Base-by-base conservation (phyloP, 35 echinoderm and acorn worm genomes). In the Ophioderma brevispina region DNA sequence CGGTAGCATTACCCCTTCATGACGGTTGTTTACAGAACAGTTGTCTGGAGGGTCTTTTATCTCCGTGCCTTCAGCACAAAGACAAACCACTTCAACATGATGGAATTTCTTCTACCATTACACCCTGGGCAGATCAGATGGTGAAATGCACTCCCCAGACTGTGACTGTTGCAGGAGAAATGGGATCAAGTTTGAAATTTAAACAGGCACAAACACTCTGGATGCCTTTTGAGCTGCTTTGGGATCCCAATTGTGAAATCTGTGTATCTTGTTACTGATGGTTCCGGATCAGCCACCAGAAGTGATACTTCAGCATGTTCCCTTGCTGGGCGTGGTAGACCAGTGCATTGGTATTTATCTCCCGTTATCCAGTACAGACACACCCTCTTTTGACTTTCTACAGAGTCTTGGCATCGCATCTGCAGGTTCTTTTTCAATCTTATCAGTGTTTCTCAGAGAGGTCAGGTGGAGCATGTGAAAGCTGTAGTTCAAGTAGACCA, bases 121-220 rank as follows among this genome's bases (percentile, higher is more conserved):
- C 82, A 19, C 97, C 97, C 0, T 99, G 97, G 97, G 93, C 97
- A 4, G 97, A 99, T 76, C 86, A 90, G 28, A 87, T 99, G 87
- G 91, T 99, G 37, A 92, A 85, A 36, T 95, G 93, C 46, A 95
- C 97, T 5, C 97, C 97, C 33, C 97, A 95, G 76, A 99, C 97
- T 30, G 97, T 99, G 25, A 93, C 85, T 21, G 78, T 95, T 0
- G 97, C 97, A 18, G 91, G 87, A 30, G 94, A 95, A n/a, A 95
- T 93, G 97, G 55, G 95, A 0, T 80, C 81, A 35, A 91, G 85
- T 37, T 49, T 99, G 38, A 75, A 52, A 21, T 95, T 78, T 41
- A 93, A 89, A 95, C 86, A 0, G 91, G 97, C 18, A 95, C 97
- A 18, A 99, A 99, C 86, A 94, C 94, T 0, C 63, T 95, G n/a